Evolutionary conservation across 1,140 invertebrate species (phyloP), one percentile per base, ranked within the genome.

Genomic region (Teleogryllus occipitalis): DNA sequence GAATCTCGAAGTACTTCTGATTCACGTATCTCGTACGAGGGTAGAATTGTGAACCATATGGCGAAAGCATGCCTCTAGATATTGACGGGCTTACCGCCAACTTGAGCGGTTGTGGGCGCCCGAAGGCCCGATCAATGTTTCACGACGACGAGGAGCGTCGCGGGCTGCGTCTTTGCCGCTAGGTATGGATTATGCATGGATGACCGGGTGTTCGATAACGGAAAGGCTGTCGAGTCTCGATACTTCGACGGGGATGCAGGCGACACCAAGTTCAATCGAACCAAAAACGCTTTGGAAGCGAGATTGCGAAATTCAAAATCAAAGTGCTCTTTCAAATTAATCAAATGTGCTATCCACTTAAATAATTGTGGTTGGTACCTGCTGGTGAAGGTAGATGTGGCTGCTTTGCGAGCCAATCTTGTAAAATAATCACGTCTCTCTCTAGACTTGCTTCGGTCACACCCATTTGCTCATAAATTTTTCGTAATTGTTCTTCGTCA

Each of bases 371-470:
- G 27, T 39, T 39, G 27, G 27, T 39, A 21, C 48, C 72, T 21
- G 54, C 78, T 8, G 47, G 47, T 8, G 47, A 75, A 0, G 83
- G 83, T 7, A 84, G 80, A 73, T 83, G 82, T 7, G 83, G 82
- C 27, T 84, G 82, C 80, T 83, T 82, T 12, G 27, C n/a, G 27
- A 83, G 78, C 83, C 83, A 84, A 12, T 83, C 81, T 78, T 80
- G 79, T 6, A 84, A 65, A 10, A 76, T 65, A 7, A 73, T 7
- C 12, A 84, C 80, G 49, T 84, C 83, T 14, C 76, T 75, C 7
- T 75, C 48, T 12, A 83, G 65, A 15, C 80, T 79, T 22, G 82
- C 78, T 8, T 80, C 75, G 7, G 82, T 79, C 8, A 81, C 81
- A 12, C 79, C 80, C 22, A 82, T 75, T 72, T 84, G 82, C 14